These are phyloP conservation scores for Macroglossus sobrinus DNA, from an alignment of 2,113 vertebrate species.

Conservation along the genomic window DNA sequence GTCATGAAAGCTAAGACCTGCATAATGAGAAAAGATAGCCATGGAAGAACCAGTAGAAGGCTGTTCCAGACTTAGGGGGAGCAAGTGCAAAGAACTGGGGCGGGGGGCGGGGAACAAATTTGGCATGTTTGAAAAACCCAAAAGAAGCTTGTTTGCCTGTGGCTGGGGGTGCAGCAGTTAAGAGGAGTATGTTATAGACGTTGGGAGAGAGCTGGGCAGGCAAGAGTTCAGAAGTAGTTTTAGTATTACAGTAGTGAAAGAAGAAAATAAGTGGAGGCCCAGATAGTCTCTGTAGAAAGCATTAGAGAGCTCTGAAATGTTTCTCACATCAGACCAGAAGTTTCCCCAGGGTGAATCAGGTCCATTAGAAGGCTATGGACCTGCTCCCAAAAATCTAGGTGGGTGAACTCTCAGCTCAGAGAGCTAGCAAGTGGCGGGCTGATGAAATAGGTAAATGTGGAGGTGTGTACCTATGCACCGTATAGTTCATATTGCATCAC, in stretches of 20 bases:
- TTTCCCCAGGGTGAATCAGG: neutral
- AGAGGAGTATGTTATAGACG: neutral
- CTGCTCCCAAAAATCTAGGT: neutral
- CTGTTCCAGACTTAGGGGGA: neutral
- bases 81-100: neutral
- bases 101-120: neutral
- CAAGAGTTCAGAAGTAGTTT: neutral
- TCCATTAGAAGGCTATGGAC: neutral
- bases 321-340: neutral
- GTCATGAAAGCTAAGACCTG: neutral
- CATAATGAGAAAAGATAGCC: neutral
- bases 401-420: neutral
- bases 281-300: neutral
- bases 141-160: neutral
- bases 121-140: neutral
- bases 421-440: neutral
- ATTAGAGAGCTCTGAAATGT: neutral
- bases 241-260: neutral
- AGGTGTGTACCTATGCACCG: rapidly evolving
- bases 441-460: neutral
- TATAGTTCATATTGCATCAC: rapidly evolving
- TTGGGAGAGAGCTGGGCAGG: neutral
- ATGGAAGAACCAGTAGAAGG: neutral
- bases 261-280: neutral
- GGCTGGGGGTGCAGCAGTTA: neutral